phyloP scores from a whole-genome alignment of 2,113 vertebrate genomes.

The Leptobrachium leishanense region DNA sequence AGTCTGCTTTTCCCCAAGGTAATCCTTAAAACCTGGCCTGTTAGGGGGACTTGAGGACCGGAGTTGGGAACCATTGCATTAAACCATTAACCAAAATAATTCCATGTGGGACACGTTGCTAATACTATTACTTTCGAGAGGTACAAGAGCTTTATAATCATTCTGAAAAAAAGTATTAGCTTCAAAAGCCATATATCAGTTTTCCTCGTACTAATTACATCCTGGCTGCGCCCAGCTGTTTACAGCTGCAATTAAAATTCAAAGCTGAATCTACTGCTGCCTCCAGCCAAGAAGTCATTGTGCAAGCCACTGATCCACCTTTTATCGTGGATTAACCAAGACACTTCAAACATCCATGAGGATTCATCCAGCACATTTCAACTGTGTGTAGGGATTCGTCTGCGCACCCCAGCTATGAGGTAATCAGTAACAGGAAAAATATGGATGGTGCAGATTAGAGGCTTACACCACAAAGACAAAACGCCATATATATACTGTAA shows the following conservation, averaged over 20 bases:
- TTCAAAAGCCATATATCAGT: constrained; percentile 41
- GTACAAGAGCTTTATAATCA: constrained; percentile 22
- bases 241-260: constrained; percentile 52
- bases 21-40: too few species aligned
- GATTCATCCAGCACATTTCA: constrained; percentile 40
- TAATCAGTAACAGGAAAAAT: constrained; percentile 5
- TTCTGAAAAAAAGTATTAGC: constrained; percentile 22
- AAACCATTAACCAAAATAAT: background rate
- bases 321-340: constrained; percentile 51
- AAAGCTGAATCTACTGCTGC: constrained; percentile 49
- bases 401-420: constrained; percentile 17
- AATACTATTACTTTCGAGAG: background rate
- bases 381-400: constrained; percentile 31
- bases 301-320: constrained; percentile 37
- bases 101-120: background rate
- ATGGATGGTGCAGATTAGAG: background rate
- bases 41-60: too few species aligned
- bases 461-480: constrained; percentile 1
- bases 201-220: constrained; percentile 37
- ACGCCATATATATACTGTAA: background rate
- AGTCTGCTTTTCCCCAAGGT: too few species aligned
- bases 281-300: constrained; percentile 48
- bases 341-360: constrained; percentile 25
- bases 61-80: too few species aligned
- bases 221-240: constrained; percentile 37